Evolutionary conservation across 2,797 vertebrate genomes (phyloP), one percentile per base, ranked within the genome.

Genomic region (Agapornis canus): DNA sequence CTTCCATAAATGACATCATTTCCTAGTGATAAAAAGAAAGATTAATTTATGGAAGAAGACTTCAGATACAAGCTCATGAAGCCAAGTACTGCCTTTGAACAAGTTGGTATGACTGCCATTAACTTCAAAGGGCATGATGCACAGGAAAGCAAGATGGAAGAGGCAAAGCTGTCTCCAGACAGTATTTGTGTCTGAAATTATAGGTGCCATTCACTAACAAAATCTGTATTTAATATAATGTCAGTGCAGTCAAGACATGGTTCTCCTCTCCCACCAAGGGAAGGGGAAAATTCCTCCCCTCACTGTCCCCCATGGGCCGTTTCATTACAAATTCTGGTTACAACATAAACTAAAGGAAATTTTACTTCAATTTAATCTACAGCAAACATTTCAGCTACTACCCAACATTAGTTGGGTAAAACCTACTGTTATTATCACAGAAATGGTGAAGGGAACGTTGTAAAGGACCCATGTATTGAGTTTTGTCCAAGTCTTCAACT

Each of bases 1-100:
- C 98, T 85, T 98, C 98, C 97, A 98, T 92, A 75, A 99, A 99
- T 29, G 98, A 98, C 60, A 99, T 98, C 95, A 99, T 97, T 72
- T 96, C 97, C 98, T 98, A 95, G 10, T 56, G 82, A 94, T 66
- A 86, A 86, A 96, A 93, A 3, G 54, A 32, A 91, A 85, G 72
- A 54, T 32, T 20, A 90, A 91, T 94, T 88, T 43, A 89, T 61
- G 75, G 39, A 89, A 19, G 42, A 51, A 16, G 60, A 63, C 5
- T 42, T 88, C 65, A 56, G 48, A 81, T 10, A 32, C 76, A 65
- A 90, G 76, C 69, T 83, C 71, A 37, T 0, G 0, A 17, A 92
- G 73, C 22, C 76, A 83, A 57, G 51, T 22, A 52, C 32, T 48
- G 70, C 42, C 80, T 95, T 86, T 86, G 79, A 95, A 92, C 35